Evolutionary conservation across 2,797 vertebrate genomes (phyloP), one percentile per base, ranked within the genome.

Genomic region (Scarus forsteni): DNA sequence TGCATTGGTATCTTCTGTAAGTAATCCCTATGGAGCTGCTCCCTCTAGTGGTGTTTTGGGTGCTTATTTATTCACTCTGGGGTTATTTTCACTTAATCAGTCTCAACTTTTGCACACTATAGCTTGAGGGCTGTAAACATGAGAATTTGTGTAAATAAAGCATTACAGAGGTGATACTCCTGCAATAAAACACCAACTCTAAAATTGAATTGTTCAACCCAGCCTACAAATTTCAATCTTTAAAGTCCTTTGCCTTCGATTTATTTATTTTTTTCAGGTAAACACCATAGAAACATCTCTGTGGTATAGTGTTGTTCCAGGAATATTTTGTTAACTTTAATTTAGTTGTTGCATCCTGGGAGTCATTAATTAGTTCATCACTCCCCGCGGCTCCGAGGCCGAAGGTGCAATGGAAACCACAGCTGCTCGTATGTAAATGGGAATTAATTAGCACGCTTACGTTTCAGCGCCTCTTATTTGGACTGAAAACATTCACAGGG

Each of bases 341-440:
- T 92, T 84, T 92, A 93, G 91, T 89, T 88, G 81, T 90, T 83
- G 88, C 88, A 92, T 91, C 89, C 85, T 86, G 90, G 92, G 93
- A 92, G 80, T 88, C 83, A 92, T 93, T 93, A 92, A 93, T 94
- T 92, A 92, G 82, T 84, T 92, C 91, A 90, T 93, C 90, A 87
- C 80, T 87, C 72, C 81, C 83, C 82, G 64, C 65, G 71, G 79
- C 80, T 60, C 67, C 83, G 60, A 63, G 77, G 80, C 84, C 78
- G 60, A 35, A 85, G 84, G 80, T 14, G 70, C 83, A 61, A 85
- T 87, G 89, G 91, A 92, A 92, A 90, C 85, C 89, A 43, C 90
- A 87, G 87, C 88, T 83, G 89, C 74, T 60, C 78, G 2, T 92
- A 93, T 93, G 93, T 93, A 93, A 94, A 93, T 93, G 83, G 85